These are phyloP conservation scores for Pseudomyrmex flavicornis DNA, from an alignment of 1,140 invertebrate genomes.

Conservation along the genomic window DNA sequence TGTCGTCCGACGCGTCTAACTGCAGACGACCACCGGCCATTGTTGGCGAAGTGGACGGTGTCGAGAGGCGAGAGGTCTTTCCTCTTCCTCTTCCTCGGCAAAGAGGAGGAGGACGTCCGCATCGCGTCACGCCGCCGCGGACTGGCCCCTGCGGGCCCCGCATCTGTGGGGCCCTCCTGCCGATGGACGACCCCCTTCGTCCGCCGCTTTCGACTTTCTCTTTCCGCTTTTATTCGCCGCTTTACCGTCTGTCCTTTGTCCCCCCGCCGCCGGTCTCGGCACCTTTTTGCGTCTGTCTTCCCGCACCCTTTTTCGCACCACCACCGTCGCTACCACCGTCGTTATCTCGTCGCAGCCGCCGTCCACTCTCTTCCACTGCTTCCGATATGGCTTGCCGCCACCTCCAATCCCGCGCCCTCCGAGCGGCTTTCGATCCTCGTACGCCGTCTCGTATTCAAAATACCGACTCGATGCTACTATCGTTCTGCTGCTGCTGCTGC, in stretches of 20 bases:
- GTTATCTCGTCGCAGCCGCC: slow-evolving; percentile 40
- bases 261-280: background rate
- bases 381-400: slow-evolving; percentile 54
- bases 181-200: slow-evolving; percentile 65
- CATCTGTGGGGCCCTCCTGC: slow-evolving; percentile 81
- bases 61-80: slow-evolving; percentile 70
- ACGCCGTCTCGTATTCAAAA: slow-evolving; percentile 64
- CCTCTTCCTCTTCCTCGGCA: slow-evolving; percentile 76
- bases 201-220: slow-evolving; percentile 50
- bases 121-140: slow-evolving; percentile 85
- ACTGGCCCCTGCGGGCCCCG: slow-evolving; percentile 80
- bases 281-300: slow-evolving; percentile 26
- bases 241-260: slow-evolving; percentile 3
- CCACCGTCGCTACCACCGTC: slow-evolving; percentile 3
- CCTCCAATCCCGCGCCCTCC: slow-evolving; percentile 62
- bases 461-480: slow-evolving; percentile 60
- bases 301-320: background rate
- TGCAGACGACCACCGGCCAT: background rate
- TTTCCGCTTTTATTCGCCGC: slow-evolving; percentile 53
- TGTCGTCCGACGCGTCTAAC: slow-evolving; percentile 22
- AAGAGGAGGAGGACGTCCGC: slow-evolving; percentile 82
- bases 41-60: slow-evolving; percentile 43
- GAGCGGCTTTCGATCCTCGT: slow-evolving; percentile 59
- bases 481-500: slow-evolving; percentile 24
- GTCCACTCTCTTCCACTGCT: slow-evolving; percentile 55